Evolutionary conservation across 2,113 vertebrate genomes (phyloP).

Genomic region (Pseudorasbora parva): DNA sequence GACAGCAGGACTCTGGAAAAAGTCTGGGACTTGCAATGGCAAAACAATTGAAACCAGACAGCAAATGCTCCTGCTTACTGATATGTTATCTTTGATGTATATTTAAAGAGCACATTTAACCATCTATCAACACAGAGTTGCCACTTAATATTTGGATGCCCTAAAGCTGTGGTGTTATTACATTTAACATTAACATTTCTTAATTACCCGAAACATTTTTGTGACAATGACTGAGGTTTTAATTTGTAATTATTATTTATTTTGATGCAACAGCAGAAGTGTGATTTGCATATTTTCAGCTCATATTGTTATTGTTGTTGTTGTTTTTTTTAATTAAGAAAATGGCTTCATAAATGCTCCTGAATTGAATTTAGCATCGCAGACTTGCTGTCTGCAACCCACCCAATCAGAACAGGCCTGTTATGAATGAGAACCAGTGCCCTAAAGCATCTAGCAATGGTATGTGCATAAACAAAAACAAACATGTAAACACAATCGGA

Average conservation of each 20-base stretch:
- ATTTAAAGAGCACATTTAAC: not conserved
- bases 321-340: no score
- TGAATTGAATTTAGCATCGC: slow-evolving; percentile 8
- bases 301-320: no score
- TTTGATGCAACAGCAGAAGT: no score
- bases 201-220: no score
- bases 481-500: slow-evolving; percentile 23
- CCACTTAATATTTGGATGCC: not conserved
- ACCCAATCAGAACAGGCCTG: not conserved
- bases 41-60: slow-evolving; percentile 21
- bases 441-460: not conserved
- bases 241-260: no score
- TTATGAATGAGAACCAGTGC: not conserved
- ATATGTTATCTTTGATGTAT: not conserved
- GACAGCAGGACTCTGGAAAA: slow-evolving; percentile 48
- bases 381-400: slow-evolving; percentile 6
- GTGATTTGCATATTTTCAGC: no score
- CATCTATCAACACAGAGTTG: not conserved
- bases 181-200: no score
- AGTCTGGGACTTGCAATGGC: slow-evolving; percentile 49
- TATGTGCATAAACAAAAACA: slow-evolving; percentile 4
- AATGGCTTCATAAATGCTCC: not conserved
- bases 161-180: not conserved
- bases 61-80: not conserved
- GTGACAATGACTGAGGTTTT: no score